Evolutionary conservation across 2,888 invertebrate species (phyloP).

Genomic region (Conchocele bisecta): DNA sequence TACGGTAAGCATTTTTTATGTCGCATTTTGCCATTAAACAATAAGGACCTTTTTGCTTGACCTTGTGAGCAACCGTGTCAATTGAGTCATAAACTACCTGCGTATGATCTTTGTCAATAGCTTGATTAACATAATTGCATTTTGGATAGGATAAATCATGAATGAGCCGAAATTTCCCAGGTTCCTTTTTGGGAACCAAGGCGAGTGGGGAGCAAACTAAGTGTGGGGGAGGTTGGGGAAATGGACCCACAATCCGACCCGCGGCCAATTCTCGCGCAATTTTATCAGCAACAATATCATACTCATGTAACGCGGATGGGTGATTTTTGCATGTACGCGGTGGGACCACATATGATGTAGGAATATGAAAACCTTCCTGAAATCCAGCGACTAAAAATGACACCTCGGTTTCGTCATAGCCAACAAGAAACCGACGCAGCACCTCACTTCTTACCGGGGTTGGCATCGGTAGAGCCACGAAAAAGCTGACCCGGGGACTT

Average conservation of each 20-base stretch:
- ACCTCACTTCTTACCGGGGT: background rate
- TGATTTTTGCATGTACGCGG: background rate
- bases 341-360: background rate
- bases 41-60: constrained; percentile 7
- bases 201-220: constrained; percentile 33
- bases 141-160: constrained; percentile 30
- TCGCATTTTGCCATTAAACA: constrained; percentile 37
- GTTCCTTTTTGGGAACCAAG: constrained; percentile 18
- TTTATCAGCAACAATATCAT: constrained; percentile 7
- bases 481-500: too few relatives aligned
- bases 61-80: constrained; percentile 14
- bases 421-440: background rate
- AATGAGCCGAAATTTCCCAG: constrained; percentile 25
- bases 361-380: background rate
- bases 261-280: constrained; percentile 7
- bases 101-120: constrained; percentile 15
- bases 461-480: too few relatives aligned
- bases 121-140: constrained; percentile 19
- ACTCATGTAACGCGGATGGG: constrained; percentile 14
- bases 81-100: constrained; percentile 37
- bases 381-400: background rate
- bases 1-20: constrained; percentile 37
- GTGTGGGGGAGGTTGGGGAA: constrained; percentile 16
- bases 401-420: background rate
- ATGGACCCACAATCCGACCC: constrained; percentile 22